phyloP scores from a whole-genome alignment of 2,888 invertebrate genomes.

The Sminthurides aquaticus region DNA sequence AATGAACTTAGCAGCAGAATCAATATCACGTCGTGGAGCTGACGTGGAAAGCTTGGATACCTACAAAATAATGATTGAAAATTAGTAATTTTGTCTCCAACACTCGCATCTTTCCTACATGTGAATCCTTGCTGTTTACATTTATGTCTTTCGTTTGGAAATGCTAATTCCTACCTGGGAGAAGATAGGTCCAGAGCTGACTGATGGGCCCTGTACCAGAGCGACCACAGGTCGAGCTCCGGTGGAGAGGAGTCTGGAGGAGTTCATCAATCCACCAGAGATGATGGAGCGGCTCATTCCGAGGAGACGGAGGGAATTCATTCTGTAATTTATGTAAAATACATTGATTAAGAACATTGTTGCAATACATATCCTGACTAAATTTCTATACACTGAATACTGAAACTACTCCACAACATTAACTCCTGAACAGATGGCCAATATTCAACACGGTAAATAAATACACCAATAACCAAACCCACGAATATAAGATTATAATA shows the following conservation, averaged over 20 bases:
- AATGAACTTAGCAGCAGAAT: conserved; percentile 99
- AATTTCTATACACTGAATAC: too few species aligned
- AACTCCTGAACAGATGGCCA: too few species aligned
- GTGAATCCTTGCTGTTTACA: background rate
- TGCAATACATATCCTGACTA: too few species aligned
- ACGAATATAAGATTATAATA: too few species aligned
- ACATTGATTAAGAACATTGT: too few species aligned
- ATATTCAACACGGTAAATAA: too few species aligned
- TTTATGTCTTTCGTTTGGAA: background rate
- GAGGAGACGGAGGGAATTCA: conserved; percentile 35
- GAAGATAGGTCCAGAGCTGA: conserved; percentile 13
- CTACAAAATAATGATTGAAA: conserved; percentile 12
- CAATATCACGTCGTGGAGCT: conserved; percentile 88
- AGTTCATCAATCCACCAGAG: conserved; percentile 18
- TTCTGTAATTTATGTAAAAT: conserved; percentile 12
- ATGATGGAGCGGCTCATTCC: conserved; percentile 26
- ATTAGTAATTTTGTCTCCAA: background rate
- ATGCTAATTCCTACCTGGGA: conserved; percentile 7
- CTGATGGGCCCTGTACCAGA: conserved; percentile 3
- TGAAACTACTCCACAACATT: too few species aligned
- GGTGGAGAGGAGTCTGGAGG: conserved; percentile 21
- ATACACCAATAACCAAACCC: too few species aligned
- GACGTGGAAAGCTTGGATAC: conserved; percentile 54
- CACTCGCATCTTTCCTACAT: background rate
- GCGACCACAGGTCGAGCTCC: conserved; percentile 21